Percentiles rank a stretch among this genome's conserved stretches.
Conservation (phyloP, 2,797 vertebrate species). For the Micropoecilia bifurca region DNA sequence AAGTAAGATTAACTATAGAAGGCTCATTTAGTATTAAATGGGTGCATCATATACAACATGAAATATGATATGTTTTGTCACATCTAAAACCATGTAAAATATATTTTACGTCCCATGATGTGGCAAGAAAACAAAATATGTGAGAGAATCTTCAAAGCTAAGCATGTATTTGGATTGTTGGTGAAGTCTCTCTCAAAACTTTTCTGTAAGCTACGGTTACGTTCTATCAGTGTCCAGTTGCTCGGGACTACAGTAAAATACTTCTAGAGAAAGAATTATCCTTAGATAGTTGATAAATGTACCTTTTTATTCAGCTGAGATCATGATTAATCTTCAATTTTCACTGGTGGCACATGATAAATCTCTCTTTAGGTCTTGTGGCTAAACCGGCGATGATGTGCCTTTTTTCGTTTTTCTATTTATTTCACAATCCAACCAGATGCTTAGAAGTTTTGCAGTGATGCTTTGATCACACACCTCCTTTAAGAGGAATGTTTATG, state of each 20-base stretch:
- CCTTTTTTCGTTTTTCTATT: slow-evolving; percentile 4
- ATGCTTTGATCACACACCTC: neutral
- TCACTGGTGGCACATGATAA: slow-evolving; percentile 37
- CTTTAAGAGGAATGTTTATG: neutral
- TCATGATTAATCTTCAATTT: slow-evolving; percentile 9
- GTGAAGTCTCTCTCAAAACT: too few species aligned
- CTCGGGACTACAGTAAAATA: neutral
- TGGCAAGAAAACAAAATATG: too few species aligned
- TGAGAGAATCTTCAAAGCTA: too few species aligned
- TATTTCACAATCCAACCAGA: slow-evolving; percentile 18
- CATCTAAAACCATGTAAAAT: too few species aligned
- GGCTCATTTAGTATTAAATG: too few species aligned
- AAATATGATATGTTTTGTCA: too few species aligned
- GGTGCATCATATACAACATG: too few species aligned
- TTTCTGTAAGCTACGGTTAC: too few species aligned
- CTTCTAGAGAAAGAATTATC: neutral
- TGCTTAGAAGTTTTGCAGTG: slow-evolving; percentile 13
- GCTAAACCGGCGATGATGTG: slow-evolving; percentile 12
- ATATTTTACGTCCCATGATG: too few species aligned
- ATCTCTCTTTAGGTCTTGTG: slow-evolving; percentile 20
- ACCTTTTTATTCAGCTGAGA: neutral
- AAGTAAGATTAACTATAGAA: too few species aligned
- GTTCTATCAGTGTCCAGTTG: neutral
- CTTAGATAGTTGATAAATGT: neutral
- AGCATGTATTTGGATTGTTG: too few species aligned